Base-by-base conservation (phyloP, 1,140 invertebrate genomes). In the Drosophila elegans region DNA sequence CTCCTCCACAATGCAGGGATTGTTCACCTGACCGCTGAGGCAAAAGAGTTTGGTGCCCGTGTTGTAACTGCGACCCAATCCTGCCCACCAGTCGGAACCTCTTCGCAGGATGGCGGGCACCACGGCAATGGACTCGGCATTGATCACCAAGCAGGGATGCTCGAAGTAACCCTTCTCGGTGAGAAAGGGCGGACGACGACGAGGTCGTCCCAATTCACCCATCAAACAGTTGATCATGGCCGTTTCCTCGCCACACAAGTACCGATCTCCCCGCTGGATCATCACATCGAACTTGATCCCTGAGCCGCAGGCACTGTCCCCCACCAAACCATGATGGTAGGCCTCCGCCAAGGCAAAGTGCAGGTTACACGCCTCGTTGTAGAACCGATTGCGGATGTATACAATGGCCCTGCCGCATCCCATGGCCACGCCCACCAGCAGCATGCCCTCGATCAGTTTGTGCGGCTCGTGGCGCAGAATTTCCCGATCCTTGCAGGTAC, bases 231-330 rank as follows among this genome's bases (percentile, higher is more conserved):
- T 99, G 84, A 99, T 99, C 4, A 99, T 93, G 4, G 98, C 98
- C 0, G 99, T 99, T 94, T 99, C 99, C 93, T 99, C 99, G n/a
- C 99, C 99, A 93, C 98, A 99, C 88, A 99, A 99, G 90, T 99
- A 99, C 0, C 98, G 98, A 49, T 98, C 98, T 53, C 99, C 99
- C 0, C 83, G 75, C 93, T 99, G 98, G 73, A 99, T 96, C 90
- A 96, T 99, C 0, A 99, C 96, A 93, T 99, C 98, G 93, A 99
- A 99, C 92, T 99, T 97, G 92, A 97, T 99, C 0, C 98, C 98
- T 36, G 97, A 97, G 3, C 96, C 97, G 92, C 98, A 99, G 0
- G 98, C 97, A 94, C 99, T 98, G 92, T 98, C 98, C 6, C 99
- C 99, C 61, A 99, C 95, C 0, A 98, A 94, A 29, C 98, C 98